Percentiles rank a stretch among this genome's conserved stretches.
These are phyloP conservation scores for Ardeotis arabs DNA, from an alignment of 2,113 vertebrate species.

Conservation along the genomic window DNA sequence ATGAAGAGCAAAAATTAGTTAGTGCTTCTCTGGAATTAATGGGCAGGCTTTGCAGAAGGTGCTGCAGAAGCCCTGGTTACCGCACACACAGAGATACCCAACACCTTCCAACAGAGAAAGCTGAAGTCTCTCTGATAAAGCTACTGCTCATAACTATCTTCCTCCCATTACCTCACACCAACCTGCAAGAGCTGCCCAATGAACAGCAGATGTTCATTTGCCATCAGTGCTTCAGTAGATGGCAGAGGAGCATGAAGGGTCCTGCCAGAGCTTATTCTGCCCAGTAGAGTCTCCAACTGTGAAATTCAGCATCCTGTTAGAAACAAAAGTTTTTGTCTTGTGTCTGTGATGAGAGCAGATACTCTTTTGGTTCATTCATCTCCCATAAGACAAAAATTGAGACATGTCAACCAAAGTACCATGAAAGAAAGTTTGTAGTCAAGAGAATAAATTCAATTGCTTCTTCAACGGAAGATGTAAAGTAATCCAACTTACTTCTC, in stretches of 20 bases:
- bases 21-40: not conserved
- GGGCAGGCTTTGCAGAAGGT: not conserved
- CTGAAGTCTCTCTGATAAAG: not conserved
- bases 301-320: not conserved
- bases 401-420: not conserved
- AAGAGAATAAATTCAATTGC: not conserved
- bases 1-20: not conserved
- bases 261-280: not conserved
- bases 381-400: not conserved
- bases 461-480: not conserved
- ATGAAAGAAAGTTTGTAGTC: not conserved
- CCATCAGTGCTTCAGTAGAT: not conserved
- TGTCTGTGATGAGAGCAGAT: not conserved
- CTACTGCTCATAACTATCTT: not conserved
- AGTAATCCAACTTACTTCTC: not conserved
- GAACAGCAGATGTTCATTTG: not conserved
- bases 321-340: not conserved
- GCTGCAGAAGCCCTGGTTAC: not conserved
- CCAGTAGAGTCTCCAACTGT: not conserved
- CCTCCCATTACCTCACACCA: not conserved
- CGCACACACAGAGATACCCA: accelerated
- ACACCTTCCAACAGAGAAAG: not conserved
- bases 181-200: not conserved
- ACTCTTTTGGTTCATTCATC: not conserved
- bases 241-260: not conserved